These are phyloP conservation scores for Adrianichthys oophorus DNA, from an alignment of 2,797 vertebrate species.

Conservation along the genomic window DNA sequence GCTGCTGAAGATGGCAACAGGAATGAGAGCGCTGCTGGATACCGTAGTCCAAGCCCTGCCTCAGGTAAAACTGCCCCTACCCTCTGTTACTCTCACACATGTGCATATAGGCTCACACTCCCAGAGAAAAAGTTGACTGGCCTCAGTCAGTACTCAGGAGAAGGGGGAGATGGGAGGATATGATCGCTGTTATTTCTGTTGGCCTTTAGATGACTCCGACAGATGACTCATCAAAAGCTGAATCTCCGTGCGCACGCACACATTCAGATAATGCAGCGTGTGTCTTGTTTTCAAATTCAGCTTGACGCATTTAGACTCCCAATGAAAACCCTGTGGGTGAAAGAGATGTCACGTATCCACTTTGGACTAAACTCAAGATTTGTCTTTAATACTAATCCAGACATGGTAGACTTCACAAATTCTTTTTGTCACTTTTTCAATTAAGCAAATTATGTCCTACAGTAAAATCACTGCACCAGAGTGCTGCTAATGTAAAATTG, in stretches of 20 bases:
- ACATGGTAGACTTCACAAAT: too few species aligned
- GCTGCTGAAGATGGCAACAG: constrained; percentile 88
- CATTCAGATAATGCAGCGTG: constrained; percentile 6
- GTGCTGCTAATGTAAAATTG: too few species aligned
- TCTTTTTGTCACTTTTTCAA: too few species aligned
- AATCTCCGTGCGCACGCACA: neutral
- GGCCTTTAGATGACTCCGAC: constrained; percentile 34
- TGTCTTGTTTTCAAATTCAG: constrained; percentile 38
- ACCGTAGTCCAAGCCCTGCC: constrained; percentile 96
- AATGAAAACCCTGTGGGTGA: constrained; percentile 75
- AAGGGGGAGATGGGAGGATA: neutral
- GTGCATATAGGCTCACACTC: neutral
- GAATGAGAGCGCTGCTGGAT: constrained; percentile 95
- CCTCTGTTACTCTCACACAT: neutral
- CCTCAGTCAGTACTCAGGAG: constrained; percentile 20
- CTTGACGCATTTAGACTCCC: constrained; percentile 38
- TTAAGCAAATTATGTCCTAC: too few species aligned
- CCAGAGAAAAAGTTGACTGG: constrained; percentile 5
- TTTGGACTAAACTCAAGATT: too few species aligned
- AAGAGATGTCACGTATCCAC: constrained; percentile 1
- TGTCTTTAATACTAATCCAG: too few species aligned
- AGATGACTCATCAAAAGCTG: constrained; percentile 44
- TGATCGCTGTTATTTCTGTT: constrained; percentile 18
- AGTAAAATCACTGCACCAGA: too few species aligned
- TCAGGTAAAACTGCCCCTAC: constrained; percentile 79